phyloP scores from a whole-genome alignment of 2,113 vertebrate genomes.

The Chamaea fasciata region DNA sequence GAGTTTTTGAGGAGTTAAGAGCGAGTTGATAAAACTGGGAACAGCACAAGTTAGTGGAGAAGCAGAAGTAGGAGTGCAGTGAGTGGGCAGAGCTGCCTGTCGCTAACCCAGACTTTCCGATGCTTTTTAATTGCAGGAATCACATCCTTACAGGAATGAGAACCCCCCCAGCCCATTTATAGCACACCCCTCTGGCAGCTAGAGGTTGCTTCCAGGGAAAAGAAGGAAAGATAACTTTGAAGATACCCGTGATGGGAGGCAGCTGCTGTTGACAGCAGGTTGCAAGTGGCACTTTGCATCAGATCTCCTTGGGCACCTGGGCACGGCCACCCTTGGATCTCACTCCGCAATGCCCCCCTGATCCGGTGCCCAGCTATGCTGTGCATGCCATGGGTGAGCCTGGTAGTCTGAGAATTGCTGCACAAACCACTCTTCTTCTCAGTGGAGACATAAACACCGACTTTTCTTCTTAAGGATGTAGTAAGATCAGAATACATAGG shows the following conservation, averaged over 20 bases:
- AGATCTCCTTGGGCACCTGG: neutral
- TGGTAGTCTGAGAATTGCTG: neutral
- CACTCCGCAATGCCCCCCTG: neutral
- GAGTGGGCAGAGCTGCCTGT: neutral
- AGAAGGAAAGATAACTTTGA: neutral
- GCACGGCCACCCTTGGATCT: neutral
- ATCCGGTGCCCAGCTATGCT: neutral
- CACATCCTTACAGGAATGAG: neutral
- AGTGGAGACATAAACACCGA: neutral
- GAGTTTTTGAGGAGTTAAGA: neutral
- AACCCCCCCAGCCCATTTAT: neutral
- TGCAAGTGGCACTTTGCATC: neutral
- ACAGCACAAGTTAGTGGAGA: neutral
- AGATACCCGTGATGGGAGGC: neutral
- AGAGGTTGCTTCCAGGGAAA: neutral
- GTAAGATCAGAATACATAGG: neutral
- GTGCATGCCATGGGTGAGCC: rapidly evolving
- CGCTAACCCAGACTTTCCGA: neutral
- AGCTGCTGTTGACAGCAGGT: neutral
- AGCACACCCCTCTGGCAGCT: neutral
- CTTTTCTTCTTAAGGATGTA: neutral
- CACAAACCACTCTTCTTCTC: neutral
- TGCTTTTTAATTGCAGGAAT: neutral
- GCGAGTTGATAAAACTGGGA: neutral
- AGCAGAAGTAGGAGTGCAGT: neutral